A percentile compares a stretch with the other conserved stretches of the same genome.
phyloP scores from a whole-genome alignment of 1,140 invertebrate species.

The Diuraphis noxia region DNA sequence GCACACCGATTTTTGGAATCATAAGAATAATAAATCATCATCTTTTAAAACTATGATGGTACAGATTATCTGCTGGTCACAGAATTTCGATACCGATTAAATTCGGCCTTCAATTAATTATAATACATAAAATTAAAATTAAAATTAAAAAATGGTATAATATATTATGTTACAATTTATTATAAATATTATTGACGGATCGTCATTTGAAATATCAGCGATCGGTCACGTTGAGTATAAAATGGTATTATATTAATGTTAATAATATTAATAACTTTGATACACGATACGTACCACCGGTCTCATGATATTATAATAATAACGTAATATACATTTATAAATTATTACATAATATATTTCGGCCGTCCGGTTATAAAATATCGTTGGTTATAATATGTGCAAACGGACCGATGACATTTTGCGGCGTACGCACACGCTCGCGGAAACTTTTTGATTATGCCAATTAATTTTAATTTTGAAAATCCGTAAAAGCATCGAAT shows the following conservation, averaged over 20 bases:
- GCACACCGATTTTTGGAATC: no score
- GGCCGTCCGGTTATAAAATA: background rate
- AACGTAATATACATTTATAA: background rate
- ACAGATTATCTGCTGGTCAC: no score
- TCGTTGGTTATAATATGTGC: background rate
- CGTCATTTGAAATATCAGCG: background rate
- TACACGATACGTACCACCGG: background rate
- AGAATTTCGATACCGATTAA: no score
- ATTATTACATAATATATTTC: background rate
- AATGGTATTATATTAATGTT: background rate
- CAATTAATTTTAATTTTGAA: slow-evolving; percentile 13
- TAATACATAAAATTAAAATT: no score
- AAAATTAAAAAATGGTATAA: background rate
- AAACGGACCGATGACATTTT: background rate
- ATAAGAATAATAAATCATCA: no score
- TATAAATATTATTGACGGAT: background rate
- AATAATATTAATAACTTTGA: background rate
- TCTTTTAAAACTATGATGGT: no score
- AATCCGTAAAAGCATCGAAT: slow-evolving; percentile 37
- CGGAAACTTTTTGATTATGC: background rate
- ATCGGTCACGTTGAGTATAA: background rate
- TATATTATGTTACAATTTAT: background rate
- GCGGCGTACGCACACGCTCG: background rate
- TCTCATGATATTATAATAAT: background rate
- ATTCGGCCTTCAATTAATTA: no score